These are phyloP conservation scores for Zygogramma bicolorata DNA, from an alignment of 2,888 invertebrate genomes.

Conservation along the genomic window DNA sequence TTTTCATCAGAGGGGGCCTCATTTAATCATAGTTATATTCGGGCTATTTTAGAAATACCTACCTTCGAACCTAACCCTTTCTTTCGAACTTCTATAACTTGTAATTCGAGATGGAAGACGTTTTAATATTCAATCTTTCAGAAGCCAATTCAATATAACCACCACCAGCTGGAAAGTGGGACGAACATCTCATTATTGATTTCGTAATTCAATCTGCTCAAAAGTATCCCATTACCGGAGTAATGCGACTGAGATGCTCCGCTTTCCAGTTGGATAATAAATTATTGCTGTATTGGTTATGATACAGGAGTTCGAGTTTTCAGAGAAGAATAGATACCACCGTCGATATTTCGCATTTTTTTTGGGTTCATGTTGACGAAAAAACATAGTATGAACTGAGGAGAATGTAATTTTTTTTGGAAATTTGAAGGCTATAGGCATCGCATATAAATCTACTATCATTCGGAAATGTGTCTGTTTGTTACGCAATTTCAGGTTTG, in stretches of 20 bases:
- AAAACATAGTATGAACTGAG: too few relatives aligned
- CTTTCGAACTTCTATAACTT: neutral
- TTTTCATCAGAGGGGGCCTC: too few relatives aligned
- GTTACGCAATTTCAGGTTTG: too few relatives aligned
- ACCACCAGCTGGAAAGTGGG: slow-evolving; percentile 7
- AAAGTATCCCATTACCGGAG: neutral
- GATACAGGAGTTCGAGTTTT: too few relatives aligned
- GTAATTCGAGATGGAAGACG: neutral
- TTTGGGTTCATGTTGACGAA: too few relatives aligned
- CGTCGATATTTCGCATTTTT: too few relatives aligned
- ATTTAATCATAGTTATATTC: too few relatives aligned
- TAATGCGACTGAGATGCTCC: neutral
- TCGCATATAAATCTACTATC: too few relatives aligned
- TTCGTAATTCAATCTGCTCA: neutral
- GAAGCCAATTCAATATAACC: neutral
- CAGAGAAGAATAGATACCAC: too few relatives aligned
- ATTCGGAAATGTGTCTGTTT: too few relatives aligned
- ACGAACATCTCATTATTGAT: neutral
- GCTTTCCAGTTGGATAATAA: neutral
- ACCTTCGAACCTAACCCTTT: neutral
- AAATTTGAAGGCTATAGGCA: too few relatives aligned
- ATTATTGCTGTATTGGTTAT: neutral
- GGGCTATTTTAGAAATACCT: neutral
- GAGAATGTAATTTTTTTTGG: too few relatives aligned
- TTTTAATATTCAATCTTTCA: neutral